phyloP scores from a whole-genome alignment of 2,113 vertebrate genomes.

The Cathartes aura region DNA sequence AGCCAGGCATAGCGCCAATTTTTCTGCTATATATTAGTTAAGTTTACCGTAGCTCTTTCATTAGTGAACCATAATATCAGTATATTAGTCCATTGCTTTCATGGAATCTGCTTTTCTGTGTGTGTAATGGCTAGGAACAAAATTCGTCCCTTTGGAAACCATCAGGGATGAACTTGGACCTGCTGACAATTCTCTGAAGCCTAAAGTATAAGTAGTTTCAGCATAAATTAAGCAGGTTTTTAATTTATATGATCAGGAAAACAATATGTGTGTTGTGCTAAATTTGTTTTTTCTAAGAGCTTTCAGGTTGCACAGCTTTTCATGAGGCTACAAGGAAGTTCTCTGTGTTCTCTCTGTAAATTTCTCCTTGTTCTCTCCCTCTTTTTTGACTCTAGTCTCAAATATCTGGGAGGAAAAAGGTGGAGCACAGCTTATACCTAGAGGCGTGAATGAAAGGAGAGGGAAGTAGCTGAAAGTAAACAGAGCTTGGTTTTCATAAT shows the following conservation, averaged over 20 bases:
- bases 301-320: not conserved
- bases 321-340: not conserved
- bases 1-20: not conserved
- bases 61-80: not conserved
- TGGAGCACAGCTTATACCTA: not conserved
- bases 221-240: not conserved
- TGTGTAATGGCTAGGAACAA: not conserved
- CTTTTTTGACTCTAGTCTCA: not conserved
- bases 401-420: not conserved
- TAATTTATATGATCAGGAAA: not conserved
- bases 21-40: not conserved
- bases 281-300: not conserved
- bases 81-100: not conserved
- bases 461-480: not conserved
- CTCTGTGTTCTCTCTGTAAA: not conserved
- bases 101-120: not conserved
- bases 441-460: not conserved
- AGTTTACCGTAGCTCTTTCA: not conserved
- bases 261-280: not conserved
- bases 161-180: not conserved
- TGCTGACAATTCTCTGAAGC: not conserved
- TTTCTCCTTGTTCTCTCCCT: not conserved
- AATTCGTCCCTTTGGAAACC: not conserved
- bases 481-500: not conserved
- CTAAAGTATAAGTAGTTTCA: not conserved